Evolutionary conservation across 2,113 vertebrate genomes (phyloP).

Genomic region (Martes martes): DNA sequence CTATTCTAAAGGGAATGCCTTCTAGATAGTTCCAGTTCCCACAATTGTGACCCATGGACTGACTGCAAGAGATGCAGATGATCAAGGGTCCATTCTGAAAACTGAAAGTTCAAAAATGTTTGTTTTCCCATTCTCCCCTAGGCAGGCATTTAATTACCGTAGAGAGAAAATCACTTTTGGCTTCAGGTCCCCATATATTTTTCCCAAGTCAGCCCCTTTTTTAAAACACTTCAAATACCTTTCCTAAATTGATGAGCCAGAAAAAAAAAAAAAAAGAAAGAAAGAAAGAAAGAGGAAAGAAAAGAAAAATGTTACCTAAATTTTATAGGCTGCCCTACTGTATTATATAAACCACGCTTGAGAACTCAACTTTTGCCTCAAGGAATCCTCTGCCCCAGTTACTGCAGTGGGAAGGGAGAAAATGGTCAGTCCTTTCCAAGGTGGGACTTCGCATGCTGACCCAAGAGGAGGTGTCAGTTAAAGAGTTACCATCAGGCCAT

Average conservation of each 20-base stretch:
- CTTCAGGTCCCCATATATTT: neutral
- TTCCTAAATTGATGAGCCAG: neutral
- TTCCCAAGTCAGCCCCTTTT: neutral
- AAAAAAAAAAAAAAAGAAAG: neutral
- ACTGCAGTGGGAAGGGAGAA: neutral
- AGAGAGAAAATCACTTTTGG: neutral
- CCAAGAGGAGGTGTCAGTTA: neutral
- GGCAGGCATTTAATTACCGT: neutral
- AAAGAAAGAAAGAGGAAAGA: too few relatives aligned
- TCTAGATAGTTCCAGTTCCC: too few relatives aligned
- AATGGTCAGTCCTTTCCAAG: neutral
- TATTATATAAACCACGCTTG: neutral
- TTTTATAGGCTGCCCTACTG: neutral
- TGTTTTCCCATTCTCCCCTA: neutral
- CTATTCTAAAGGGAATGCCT: neutral
- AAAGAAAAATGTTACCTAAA: neutral
- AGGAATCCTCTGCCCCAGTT: neutral
- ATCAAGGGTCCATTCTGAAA: neutral
- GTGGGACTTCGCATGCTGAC: neutral
- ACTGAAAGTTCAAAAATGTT: neutral
- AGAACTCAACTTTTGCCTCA: neutral
- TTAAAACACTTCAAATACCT: neutral
- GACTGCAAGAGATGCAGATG: fast-evolving
- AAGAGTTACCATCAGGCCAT: neutral
- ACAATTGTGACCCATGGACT: fast-evolving